These are phyloP conservation scores for Poeciliopsis gracilis DNA, from an alignment of 2,797 vertebrate genomes.

Conservation along the genomic window DNA sequence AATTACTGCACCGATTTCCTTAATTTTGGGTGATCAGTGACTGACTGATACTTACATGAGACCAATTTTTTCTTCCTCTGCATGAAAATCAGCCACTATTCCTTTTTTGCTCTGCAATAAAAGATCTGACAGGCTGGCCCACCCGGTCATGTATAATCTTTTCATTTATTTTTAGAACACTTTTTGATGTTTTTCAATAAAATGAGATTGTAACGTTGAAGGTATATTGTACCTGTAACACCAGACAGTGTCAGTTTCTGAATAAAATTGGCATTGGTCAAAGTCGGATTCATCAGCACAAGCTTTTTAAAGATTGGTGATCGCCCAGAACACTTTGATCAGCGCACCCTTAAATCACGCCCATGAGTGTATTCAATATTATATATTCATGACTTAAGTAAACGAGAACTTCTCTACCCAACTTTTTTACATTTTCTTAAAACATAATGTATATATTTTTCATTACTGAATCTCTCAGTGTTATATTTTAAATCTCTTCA, in stretches of 20 bases:
- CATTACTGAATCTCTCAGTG: not conserved
- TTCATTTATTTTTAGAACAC: not conserved
- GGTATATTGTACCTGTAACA: not conserved
- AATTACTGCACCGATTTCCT: not conserved
- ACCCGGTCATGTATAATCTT: not conserved
- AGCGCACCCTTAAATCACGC: not conserved
- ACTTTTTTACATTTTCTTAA: not conserved
- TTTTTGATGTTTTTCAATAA: not conserved
- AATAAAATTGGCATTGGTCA: not conserved
- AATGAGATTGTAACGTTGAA: not conserved
- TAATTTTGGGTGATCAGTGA: not conserved
- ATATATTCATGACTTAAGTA: not conserved
- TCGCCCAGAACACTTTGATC: not conserved
- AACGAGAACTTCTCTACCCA: not conserved
- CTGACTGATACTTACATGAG: not conserved
- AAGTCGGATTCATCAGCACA: not conserved
- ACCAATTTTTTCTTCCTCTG: not conserved
- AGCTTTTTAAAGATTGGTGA: not conserved
- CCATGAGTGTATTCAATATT: not conserved
- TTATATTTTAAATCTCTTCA: not conserved
- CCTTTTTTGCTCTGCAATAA: not conserved
- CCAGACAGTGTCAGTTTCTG: not conserved
- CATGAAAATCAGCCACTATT: not conserved
- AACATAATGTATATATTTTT: not conserved
- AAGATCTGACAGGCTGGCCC: not conserved